Percentiles rank a stretch among this genome's conserved stretches.
These are phyloP conservation scores for Echeneis naucrates DNA, from an alignment of 2,797 vertebrate genomes.

Conservation along the genomic window DNA sequence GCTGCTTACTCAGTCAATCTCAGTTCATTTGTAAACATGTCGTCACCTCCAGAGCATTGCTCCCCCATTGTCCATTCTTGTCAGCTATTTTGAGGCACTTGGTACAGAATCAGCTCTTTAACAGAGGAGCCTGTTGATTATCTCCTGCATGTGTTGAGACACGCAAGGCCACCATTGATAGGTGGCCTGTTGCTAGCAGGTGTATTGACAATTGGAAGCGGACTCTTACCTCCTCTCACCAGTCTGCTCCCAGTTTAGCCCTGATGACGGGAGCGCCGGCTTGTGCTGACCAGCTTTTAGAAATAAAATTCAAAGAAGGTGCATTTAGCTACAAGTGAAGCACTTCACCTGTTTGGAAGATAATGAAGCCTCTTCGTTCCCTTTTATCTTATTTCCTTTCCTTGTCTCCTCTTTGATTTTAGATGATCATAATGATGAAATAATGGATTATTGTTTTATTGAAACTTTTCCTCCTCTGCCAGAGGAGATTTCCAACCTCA, in stretches of 20 bases:
- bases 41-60: constrained; percentile 43
- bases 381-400: background rate
- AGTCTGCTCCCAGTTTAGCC: constrained; percentile 25
- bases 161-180: background rate
- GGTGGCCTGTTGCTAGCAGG: background rate
- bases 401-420: background rate
- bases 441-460: background rate
- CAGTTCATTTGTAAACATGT: constrained; percentile 68
- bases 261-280: constrained; percentile 37
- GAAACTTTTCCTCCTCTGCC: too few species aligned
- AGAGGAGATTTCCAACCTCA: background rate
- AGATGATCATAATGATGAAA: too few species aligned
- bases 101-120: constrained; percentile 31
- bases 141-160: constrained; percentile 18
- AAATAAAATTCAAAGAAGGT: background rate
- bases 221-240: background rate
- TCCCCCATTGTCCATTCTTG: constrained; percentile 30
- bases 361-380: background rate
- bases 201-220: background rate
- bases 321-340: background rate
- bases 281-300: constrained; percentile 15
- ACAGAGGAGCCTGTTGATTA: constrained; percentile 5
- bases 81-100: constrained; percentile 35
- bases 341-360: background rate
- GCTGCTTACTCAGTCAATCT: constrained; percentile 31